These are phyloP conservation scores for Drosophila bunnanda DNA, from an alignment of 2,888 invertebrate genomes.

Conservation along the genomic window DNA sequence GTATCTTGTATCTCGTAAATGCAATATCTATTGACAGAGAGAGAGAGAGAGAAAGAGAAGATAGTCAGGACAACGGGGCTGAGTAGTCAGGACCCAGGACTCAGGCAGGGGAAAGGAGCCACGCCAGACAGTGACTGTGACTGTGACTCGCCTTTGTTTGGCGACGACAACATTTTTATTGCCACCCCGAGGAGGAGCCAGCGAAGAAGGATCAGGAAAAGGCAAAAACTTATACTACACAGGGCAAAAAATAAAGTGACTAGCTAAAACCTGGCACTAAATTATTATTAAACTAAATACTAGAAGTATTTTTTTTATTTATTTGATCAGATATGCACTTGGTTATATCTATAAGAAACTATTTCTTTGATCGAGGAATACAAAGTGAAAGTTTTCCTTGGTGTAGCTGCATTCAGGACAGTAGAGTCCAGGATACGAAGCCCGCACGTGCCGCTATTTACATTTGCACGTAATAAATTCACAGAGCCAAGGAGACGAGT, in stretches of 20 bases:
- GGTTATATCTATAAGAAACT: background rate
- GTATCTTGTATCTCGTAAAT: slow-evolving; percentile 49
- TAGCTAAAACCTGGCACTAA: background rate
- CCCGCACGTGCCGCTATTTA: slow-evolving; percentile 81
- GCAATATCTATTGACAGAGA: slow-evolving; percentile 73
- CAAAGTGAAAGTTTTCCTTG: background rate
- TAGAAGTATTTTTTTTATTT: background rate
- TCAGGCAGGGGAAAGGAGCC: background rate
- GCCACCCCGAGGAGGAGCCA: slow-evolving; percentile 46
- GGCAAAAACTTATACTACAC: background rate
- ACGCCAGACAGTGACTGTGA: background rate
- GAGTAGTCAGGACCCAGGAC: background rate
- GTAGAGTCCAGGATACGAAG: slow-evolving; percentile 9
- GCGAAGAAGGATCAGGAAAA: slow-evolving; percentile 9
- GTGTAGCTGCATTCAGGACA: slow-evolving; percentile 42
- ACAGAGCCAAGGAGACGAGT: slow-evolving; percentile 32
- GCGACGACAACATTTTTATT: slow-evolving; percentile 68
- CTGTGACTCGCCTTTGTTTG: slow-evolving; percentile 69
- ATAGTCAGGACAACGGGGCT: background rate
- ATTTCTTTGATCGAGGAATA: background rate
- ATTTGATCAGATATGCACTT: background rate
- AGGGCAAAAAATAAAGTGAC: background rate
- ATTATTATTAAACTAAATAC: background rate
- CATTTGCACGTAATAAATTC: slow-evolving; percentile 83
- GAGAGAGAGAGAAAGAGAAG: slow-evolving; percentile 42